Base-by-base conservation (phyloP, 30 jellyfish, hydroid and myxozoan species). In the Aurelia sp. region DNA sequence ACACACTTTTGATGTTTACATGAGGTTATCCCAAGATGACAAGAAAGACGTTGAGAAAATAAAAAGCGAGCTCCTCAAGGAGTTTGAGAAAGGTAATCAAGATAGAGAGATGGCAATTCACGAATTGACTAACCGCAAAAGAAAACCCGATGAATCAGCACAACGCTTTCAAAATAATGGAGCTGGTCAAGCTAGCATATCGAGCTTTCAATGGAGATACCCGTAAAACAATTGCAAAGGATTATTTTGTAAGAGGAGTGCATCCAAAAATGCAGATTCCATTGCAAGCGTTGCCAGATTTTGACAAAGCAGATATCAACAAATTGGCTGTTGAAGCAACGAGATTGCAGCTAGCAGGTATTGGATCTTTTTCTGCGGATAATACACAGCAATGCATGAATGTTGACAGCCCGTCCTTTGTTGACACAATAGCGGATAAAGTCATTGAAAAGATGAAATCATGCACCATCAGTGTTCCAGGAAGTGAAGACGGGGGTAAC, bases 401-500 rank as follows among this genome's bases (percentile, higher is more conserved):
- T 27, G 33, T 27, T 11, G 22, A 71, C 13, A 35, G 82, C 60
- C 2, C 37, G 79, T 35, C 27, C 44, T 48, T 19, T 7, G 66
- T 35, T 35, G 82, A 71, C 22, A 35, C 22, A 48, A 20, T 71
- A 13, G 82, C 50, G 21, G 82, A 71, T 27, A 71, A 71, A 71
- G 82, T 37, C 61, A 19, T 71, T 19, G 66, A 71, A 13, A 71
- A 40, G 35, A 71, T 71, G 50, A 57, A 57, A 3, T 21, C 27
- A 2, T 57, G 27, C 58, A 3, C 78, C 20, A 67, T 57, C 27
- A 57, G 59, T 21, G 78, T 51, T 21, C 58, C 37, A 67, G 78
- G 81, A 64, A 64, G 81, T 71, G 65, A 71, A 55, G 81, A 71
- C 48, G 61, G 81, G 48, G 81, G 81, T 64, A 70, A 70, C 48